Evolutionary conservation across 2,797 vertebrate genomes (phyloP).

Genomic region (Phoebastria nigripes): DNA sequence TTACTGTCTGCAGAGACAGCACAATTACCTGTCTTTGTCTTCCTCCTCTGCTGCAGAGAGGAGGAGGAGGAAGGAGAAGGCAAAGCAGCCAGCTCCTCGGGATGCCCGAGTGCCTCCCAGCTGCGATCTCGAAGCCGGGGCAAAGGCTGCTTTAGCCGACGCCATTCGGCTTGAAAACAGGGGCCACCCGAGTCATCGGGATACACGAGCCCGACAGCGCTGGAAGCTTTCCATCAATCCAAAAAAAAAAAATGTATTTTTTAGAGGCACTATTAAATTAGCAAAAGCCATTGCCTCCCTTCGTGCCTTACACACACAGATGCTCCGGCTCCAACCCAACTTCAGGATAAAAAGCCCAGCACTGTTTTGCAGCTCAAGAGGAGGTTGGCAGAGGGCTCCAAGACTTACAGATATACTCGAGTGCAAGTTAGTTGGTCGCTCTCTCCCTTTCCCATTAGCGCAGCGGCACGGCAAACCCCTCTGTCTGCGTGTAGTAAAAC

Average conservation of each 20-base stretch:
- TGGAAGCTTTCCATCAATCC: neutral
- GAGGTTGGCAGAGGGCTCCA: neutral
- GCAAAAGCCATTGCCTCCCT: neutral
- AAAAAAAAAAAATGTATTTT: accelerated
- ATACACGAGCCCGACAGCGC: accelerated
- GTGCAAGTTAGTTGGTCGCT: accelerated
- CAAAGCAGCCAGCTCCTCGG: neutral
- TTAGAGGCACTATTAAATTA: neutral
- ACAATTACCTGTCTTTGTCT: neutral
- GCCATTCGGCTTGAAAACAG: neutral
- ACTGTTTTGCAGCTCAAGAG: neutral
- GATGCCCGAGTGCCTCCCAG: accelerated
- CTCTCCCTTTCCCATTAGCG: neutral
- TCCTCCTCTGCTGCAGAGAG: neutral
- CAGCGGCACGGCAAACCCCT: neutral
- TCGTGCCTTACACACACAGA: neutral
- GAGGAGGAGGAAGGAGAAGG: slow-evolving; percentile 5
- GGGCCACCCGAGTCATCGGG: accelerated
- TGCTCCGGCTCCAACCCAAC: neutral
- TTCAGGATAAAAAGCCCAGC: neutral
- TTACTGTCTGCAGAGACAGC: neutral
- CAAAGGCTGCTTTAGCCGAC: neutral
- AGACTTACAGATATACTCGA: accelerated
- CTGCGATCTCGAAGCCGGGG: neutral
- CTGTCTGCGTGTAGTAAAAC: neutral